Base-by-base conservation (phyloP, 2,113 vertebrate species). In the Catharus bicknelli region DNA sequence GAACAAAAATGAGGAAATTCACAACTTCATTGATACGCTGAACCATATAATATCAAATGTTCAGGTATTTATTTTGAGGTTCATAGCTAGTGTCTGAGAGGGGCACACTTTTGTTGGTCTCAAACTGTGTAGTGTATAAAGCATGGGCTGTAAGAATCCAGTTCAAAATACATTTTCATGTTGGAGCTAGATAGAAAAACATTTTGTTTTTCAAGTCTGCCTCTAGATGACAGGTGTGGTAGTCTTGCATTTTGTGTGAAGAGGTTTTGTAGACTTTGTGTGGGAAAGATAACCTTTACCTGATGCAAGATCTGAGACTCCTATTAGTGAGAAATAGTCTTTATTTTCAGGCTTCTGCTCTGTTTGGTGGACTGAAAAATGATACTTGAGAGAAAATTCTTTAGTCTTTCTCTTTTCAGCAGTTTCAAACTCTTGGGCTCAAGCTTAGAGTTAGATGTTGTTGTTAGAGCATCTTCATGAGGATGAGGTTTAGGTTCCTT, bases 1-100 rank as follows among this genome's bases (percentile, higher is more conserved):
- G 47, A 99, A 96, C 97, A 99, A 99, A 97, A 99, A 99, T 86
- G 98, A 98, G 92, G 99, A 99, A 97, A 98, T 99, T 53, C 98
- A 98, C 82, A 98, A 97, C 96, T 99, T 99, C 96, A 98, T 99
- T 93, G 98, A 99, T 58, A 97, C 98, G 21, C 93, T 99, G 59
- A 98, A 98, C 81, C 97, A 98, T 79, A 98, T 97, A 34, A 94
- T 99, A 87, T 96, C 96, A 70, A 98, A 98, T 79, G 97, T 99
- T 92, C 98, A 99, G 99, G 99, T 99, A 97, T 96, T 94, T 93
- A 36, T 79, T 8, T 48, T 81, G 73, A 68, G 14, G 9, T 15
- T 83, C 4, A 10, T 26, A 26, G 16, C 4, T 43, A 75, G 10
- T 64, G 11, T 13, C 12, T 79, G 36, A 17, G 43, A 42, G 58